phyloP scores from a whole-genome alignment of 2,797 vertebrate genomes.

The Saxicola maurus region DNA sequence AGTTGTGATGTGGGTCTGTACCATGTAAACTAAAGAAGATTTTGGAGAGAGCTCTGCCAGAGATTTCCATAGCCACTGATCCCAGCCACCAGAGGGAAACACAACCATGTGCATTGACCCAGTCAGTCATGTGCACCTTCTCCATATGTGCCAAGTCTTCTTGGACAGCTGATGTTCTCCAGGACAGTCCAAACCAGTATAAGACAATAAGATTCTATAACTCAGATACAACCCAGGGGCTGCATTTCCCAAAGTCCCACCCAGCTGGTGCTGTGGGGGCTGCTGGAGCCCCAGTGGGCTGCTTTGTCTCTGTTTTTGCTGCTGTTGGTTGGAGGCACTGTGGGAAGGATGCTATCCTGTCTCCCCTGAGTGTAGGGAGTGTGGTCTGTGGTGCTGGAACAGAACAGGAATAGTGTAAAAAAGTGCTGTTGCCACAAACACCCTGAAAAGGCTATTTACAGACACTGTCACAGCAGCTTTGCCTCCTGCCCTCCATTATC shows the following conservation, averaged over 20 bases:
- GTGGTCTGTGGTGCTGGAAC: accelerated
- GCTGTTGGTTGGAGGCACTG: not conserved
- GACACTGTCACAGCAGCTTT: not conserved
- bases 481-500: not conserved
- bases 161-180: not conserved
- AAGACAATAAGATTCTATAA: not conserved
- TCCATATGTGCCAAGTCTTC: not conserved
- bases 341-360: not conserved
- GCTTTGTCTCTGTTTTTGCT: not conserved
- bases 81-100: constrained; percentile 39
- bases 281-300: not conserved
- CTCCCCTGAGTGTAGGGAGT: accelerated
- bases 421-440: not conserved
- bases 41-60: not conserved
- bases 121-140: not conserved
- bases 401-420: not conserved
- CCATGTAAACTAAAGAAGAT: not conserved
- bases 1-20: not conserved
- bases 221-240: not conserved
- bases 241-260: not conserved
- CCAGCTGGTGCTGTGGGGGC: accelerated
- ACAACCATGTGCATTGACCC: not conserved
- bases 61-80: not conserved
- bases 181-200: not conserved
- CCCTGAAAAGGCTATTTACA: not conserved